Evolutionary conservation across 2,797 vertebrate genomes (phyloP).

Genomic region (Rhyacichthys aspro): DNA sequence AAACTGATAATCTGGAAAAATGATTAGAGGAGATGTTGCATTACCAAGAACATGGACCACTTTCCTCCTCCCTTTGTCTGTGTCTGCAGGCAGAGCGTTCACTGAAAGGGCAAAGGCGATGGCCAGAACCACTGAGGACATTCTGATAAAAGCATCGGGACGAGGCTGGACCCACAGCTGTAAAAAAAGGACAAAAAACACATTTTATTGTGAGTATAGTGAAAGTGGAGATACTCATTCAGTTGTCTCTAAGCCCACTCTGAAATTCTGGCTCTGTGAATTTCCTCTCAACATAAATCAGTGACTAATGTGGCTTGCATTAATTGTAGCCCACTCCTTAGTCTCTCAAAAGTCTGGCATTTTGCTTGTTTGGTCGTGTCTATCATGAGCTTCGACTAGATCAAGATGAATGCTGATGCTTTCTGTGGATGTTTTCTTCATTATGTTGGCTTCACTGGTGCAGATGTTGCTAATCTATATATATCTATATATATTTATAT

Average conservation of each 20-base stretch:
- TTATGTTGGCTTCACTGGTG: too few species aligned
- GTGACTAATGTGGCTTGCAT: too few species aligned
- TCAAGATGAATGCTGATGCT: too few species aligned
- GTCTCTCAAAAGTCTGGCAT: too few species aligned
- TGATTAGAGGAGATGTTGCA: conserved; percentile 28
- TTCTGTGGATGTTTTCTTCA: too few species aligned
- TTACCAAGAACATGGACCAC: conserved; percentile 93
- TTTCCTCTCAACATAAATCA: too few species aligned
- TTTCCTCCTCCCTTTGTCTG: conserved; percentile 84
- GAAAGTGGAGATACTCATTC: not conserved
- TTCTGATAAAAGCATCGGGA: conserved; percentile 42
- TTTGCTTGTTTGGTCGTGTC: too few species aligned
- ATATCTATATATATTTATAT: too few species aligned
- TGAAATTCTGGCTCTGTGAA: too few species aligned
- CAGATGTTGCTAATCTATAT: too few species aligned
- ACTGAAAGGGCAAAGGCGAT: conserved; percentile 59
- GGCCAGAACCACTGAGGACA: conserved; percentile 45
- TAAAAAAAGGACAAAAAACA: conserved; percentile 35
- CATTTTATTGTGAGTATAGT: not conserved
- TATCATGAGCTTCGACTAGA: too few species aligned
- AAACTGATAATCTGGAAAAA: not conserved
- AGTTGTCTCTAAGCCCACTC: not conserved
- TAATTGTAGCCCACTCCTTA: too few species aligned
- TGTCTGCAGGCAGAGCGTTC: conserved; percentile 54
- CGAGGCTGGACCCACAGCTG: conserved; percentile 50